Base-by-base conservation (phyloP, 1,140 invertebrate species). In the Eubasilissa regina region DNA sequence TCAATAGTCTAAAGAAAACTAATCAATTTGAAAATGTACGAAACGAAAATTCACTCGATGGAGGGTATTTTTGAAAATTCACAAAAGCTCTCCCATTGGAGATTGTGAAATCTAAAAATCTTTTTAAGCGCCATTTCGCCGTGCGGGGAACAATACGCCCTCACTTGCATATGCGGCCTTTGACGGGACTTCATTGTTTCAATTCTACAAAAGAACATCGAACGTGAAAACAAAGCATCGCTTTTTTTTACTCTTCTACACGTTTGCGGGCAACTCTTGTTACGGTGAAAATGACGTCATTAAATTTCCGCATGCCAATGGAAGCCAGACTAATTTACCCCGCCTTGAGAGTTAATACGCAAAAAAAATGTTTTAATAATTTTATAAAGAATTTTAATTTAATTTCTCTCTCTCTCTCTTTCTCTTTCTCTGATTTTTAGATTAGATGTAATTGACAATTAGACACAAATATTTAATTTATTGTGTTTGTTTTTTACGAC, bases 151-250 rank as follows among this genome's bases (percentile, higher is more conserved):
- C 70, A 74, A 74, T 74, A 43, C 51, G 53, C 70, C 51, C 53
- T 35, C 70, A 47, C 70, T 47, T 74, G 70, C 70, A 74, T 35
- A 74, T 56, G 70, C 70, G 25, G 35, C 70, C 70, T 74, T 74
- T 74, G 70, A 43, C 44, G n/a, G 70, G 15, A 47, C 70, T 21
- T 74, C 70, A 74, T 74, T 74, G 70, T 74, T 74, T 15, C 53
- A 74, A 35, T 55, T 55, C 70, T 13, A 74, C 70, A 74, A 74
- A 74, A 74, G 70, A 74, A 74, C 70, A 74, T 44, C 43, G 48
- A 12, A 48, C 47, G 17, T 25, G 66, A 51, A 70, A 70, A 70
- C 66, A 25, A 70, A 70, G 47, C 66, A 25, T 51, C 25, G n/a
- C 21, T 17, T 70, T 48, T 70, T 70, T 47, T 51, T 66, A 13